Conservation (phyloP, 2,113 vertebrate genomes). For the Nerophis ophidion region DNA sequence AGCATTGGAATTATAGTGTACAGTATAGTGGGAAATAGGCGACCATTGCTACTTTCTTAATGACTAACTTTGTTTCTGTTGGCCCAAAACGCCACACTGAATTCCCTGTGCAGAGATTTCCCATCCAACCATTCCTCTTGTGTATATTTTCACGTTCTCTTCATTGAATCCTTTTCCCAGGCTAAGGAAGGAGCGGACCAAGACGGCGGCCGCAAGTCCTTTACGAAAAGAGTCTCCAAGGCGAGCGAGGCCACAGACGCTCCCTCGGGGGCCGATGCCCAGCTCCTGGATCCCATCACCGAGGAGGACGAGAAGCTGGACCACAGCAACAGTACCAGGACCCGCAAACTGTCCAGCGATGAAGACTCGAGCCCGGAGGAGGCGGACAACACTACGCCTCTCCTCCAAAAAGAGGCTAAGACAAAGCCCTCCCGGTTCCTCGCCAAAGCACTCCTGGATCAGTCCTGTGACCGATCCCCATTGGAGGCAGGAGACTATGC, state of each 20-base stretch:
- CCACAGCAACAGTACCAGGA: slow-evolving; percentile 74
- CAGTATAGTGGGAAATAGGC: slow-evolving; percentile 21
- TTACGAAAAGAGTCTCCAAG: slow-evolving; percentile 78
- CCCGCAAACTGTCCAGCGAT: slow-evolving; percentile 85
- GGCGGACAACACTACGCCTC: slow-evolving; percentile 85
- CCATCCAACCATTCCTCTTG: slow-evolving; percentile 12
- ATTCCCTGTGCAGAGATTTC: slow-evolving; percentile 28
- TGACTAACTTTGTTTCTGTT: slow-evolving; percentile 44
- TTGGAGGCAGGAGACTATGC: slow-evolving; percentile 73
- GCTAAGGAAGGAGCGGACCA: slow-evolving; percentile 79
- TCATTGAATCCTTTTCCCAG: slow-evolving; percentile 40
- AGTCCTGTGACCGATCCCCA: slow-evolving; percentile 87
- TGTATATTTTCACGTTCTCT: slow-evolving; percentile 40
- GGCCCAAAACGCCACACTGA: slow-evolving; percentile 24
- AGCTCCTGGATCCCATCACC: slow-evolving; percentile 89
- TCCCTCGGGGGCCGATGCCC: slow-evolving; percentile 75
- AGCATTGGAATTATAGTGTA: neutral
- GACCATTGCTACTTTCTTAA: slow-evolving; percentile 36
- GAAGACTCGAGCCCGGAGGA: slow-evolving; percentile 90
- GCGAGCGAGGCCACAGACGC: slow-evolving; percentile 77
- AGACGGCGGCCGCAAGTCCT: slow-evolving; percentile 79
- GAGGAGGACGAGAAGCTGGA: slow-evolving; percentile 95
- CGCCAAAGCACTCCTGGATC: slow-evolving; percentile 80
- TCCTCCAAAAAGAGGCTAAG: slow-evolving; percentile 78
- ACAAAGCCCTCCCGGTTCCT: slow-evolving; percentile 58